Evolutionary conservation across 2,888 invertebrate genomes (phyloP).

Genomic region (Drosophila antonietae): DNA sequence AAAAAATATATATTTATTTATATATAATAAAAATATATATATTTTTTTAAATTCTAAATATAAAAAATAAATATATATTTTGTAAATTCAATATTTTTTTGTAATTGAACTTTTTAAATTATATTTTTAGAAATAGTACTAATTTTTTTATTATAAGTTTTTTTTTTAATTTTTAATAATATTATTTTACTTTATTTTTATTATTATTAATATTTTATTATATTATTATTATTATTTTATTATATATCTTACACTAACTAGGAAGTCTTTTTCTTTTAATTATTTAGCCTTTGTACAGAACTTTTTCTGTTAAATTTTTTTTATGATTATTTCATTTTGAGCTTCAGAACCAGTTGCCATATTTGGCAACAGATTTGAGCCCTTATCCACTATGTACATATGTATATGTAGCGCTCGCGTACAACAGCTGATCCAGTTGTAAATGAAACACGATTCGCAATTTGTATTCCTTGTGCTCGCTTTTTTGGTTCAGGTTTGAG

Average conservation of each 20-base stretch:
- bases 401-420: neutral
- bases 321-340: neutral
- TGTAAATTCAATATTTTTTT: too few relatives aligned
- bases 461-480: slow-evolving; percentile 55
- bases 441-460: slow-evolving; percentile 47
- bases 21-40: too few relatives aligned
- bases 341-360: slow-evolving; percentile 15
- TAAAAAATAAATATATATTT: too few relatives aligned
- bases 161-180: too few relatives aligned
- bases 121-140: too few relatives aligned
- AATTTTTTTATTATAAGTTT: too few relatives aligned
- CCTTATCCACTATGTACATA: slow-evolving; percentile 13
- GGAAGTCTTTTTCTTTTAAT: neutral
- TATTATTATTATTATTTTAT: neutral
- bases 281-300: slow-evolving; percentile 1
- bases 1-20: too few relatives aligned
- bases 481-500: slow-evolving; percentile 26
- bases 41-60: too few relatives aligned
- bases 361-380: slow-evolving; percentile 22
- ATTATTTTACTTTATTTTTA: too few relatives aligned
- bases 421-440: slow-evolving; percentile 36
- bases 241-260: neutral
- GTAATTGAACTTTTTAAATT: too few relatives aligned
- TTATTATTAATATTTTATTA: too few relatives aligned
- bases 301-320: neutral